Evolutionary conservation across 1,140 invertebrate genomes (phyloP).

Genomic region (Drosophila melanica): DNA sequence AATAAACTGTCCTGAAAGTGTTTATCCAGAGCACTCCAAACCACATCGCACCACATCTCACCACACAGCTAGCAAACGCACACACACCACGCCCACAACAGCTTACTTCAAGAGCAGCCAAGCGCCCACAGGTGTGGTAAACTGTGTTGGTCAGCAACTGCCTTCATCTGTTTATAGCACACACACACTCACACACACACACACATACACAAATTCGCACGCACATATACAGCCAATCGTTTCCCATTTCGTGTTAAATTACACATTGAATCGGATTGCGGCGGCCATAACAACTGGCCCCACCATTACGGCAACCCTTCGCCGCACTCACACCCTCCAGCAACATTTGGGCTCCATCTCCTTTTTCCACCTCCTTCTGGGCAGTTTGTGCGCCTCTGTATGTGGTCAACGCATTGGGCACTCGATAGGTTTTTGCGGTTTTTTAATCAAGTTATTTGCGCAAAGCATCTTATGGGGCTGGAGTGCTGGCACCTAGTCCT

Average conservation of each 20-base stretch:
- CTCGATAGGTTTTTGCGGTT: slow-evolving; percentile 80
- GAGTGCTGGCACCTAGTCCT: background rate
- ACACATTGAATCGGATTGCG: slow-evolving; percentile 81
- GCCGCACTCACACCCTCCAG: background rate
- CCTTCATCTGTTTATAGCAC: slow-evolving; percentile 55
- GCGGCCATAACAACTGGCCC: slow-evolving; percentile 71
- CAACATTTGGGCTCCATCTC: background rate
- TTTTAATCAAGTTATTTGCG: slow-evolving; percentile 81
- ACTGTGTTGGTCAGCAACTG: slow-evolving; percentile 33
- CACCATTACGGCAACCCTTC: slow-evolving; percentile 34
- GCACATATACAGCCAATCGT: slow-evolving; percentile 56
- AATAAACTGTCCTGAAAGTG: slow-evolving; percentile 65
- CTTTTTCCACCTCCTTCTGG: too few species aligned
- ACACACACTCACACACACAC: slow-evolving; percentile 25
- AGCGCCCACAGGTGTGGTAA: slow-evolving; percentile 60
- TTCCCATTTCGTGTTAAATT: slow-evolving; percentile 82
- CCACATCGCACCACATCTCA: slow-evolving; percentile 15
- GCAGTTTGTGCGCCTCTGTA: slow-evolving; percentile 14
- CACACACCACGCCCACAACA: slow-evolving; percentile 18
- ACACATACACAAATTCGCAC: slow-evolving; percentile 21
- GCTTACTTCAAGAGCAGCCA: slow-evolving; percentile 30
- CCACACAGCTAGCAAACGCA: slow-evolving; percentile 21
- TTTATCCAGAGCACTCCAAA: slow-evolving; percentile 14
- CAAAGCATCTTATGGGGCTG: slow-evolving; percentile 31
- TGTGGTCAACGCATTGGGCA: slow-evolving; percentile 52